These are phyloP conservation scores for Pegoplata infirma DNA, from an alignment of 2,888 invertebrate genomes.

Conservation along the genomic window DNA sequence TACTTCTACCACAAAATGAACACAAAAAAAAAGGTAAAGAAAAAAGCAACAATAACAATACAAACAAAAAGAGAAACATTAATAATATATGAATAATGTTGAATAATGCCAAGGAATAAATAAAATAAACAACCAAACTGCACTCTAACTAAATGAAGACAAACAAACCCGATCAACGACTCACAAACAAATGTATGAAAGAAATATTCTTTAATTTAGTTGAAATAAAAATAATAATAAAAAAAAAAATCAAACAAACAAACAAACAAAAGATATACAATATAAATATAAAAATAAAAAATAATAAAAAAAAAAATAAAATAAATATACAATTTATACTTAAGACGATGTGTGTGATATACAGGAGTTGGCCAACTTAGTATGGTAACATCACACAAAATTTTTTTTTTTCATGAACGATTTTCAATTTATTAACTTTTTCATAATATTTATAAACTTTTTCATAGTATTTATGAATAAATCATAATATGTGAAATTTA, in stretches of 20 bases:
- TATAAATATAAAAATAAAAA: conserved; percentile 50
- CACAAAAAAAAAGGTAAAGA: conserved; percentile 14
- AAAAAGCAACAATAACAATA: neutral
- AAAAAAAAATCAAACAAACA: neutral
- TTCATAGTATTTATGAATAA: no score
- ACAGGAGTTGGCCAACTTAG: no score
- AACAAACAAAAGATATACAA: conserved; percentile 28
- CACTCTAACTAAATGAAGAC: conserved; percentile 53
- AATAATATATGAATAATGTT: conserved; percentile 42
- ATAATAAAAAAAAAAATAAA: conserved; percentile 48
- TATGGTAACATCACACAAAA: no score
- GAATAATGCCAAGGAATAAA: conserved; percentile 41
- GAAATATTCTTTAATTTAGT: conserved; percentile 73
- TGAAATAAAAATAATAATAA: conserved; percentile 19
- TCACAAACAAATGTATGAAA: conserved; percentile 42
- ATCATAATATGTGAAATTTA: no score
- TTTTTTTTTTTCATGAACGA: no score
- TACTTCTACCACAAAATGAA: conserved; percentile 13
- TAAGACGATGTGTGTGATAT: conserved; percentile 37
- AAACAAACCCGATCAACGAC: conserved; percentile 56
- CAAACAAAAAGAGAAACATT: conserved; percentile 23
- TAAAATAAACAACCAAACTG: conserved; percentile 32
- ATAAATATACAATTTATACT: conserved; percentile 46
- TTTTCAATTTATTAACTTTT: no score
- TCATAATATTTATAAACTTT: no score